These are phyloP conservation scores for Scomber japonicus DNA, from an alignment of 2,113 vertebrate genomes.

Conservation along the genomic window DNA sequence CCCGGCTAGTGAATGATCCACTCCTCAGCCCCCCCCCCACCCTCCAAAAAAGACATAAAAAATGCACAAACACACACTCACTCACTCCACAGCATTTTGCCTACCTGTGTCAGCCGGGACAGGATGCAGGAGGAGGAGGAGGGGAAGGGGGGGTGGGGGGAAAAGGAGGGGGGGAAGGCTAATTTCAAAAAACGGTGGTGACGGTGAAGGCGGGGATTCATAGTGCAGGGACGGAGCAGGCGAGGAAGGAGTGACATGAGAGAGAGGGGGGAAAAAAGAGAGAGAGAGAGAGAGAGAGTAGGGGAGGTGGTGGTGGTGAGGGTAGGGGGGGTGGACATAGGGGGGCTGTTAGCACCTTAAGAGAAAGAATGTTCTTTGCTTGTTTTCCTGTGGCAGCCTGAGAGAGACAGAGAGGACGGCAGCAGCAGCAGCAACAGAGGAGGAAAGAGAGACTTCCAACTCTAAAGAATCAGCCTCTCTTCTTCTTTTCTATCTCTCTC, in stretches of 20 bases:
- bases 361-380: constrained; percentile 80
- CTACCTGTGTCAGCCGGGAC: constrained; percentile 68
- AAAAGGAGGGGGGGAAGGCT: constrained; percentile 39
- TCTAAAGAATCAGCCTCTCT: constrained; percentile 44
- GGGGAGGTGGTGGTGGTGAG: not conserved
- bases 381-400: constrained; percentile 63
- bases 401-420: constrained; percentile 55
- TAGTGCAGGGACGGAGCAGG: constrained; percentile 50
- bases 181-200: constrained; percentile 39
- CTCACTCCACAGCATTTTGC: constrained; percentile 37
- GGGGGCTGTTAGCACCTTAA: constrained; percentile 77
- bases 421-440: not conserved
- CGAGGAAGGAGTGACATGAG: constrained; percentile 54
- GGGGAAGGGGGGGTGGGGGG: constrained; percentile 19
- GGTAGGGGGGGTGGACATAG: constrained; percentile 27
- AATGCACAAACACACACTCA: constrained; percentile 60
- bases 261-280: constrained; percentile 33
- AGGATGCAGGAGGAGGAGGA: constrained; percentile 53
- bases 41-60: constrained; percentile 21
- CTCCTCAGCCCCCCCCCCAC: constrained; percentile 32
- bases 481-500: constrained; percentile 19
- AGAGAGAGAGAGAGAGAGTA: constrained; percentile 45
- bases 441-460: constrained; percentile 17
- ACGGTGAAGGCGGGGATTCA: constrained; percentile 68
- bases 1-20: constrained; percentile 69